Conservation (phyloP, 2,113 vertebrate species). For the Trichomycterus rosablanca region DNA sequence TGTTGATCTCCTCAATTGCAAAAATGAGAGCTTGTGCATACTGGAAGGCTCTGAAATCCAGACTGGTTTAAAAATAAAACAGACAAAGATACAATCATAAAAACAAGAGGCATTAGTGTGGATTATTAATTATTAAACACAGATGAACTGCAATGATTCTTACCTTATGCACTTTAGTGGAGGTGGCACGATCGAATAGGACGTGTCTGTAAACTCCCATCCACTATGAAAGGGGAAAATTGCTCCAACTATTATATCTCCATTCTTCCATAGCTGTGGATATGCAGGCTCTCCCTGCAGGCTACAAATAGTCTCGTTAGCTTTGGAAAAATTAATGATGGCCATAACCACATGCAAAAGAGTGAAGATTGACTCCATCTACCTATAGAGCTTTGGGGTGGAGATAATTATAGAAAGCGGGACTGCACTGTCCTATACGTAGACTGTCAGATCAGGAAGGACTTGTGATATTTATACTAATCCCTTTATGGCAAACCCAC, state of each 20-base stretch:
- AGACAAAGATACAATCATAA: background rate
- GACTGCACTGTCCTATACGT: background rate
- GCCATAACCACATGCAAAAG: constrained; percentile 3
- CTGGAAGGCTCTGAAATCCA: constrained; percentile 63
- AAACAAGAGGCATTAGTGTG: too few species aligned
- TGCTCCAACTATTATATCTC: constrained; percentile 18
- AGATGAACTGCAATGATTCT: background rate
- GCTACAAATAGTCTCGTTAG: constrained; percentile 1
- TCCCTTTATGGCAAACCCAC: background rate
- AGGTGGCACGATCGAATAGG: constrained; percentile 5
- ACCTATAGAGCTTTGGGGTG: background rate
- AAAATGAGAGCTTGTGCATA: constrained; percentile 64
- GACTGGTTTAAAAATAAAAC: background rate
- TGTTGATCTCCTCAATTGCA: constrained; percentile 68
- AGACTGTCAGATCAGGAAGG: background rate
- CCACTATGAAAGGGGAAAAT: constrained; percentile 21
- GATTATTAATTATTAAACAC: background rate
- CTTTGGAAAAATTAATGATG: constrained; percentile 1
- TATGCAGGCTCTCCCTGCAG: background rate
- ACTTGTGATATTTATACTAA: constrained; percentile 1
- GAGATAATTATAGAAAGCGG: background rate
- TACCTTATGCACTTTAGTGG: constrained; percentile 17
- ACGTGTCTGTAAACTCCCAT: constrained; percentile 3
- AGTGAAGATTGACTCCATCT: constrained; percentile 10
- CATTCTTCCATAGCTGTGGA: constrained; percentile 16